Base-by-base conservation (phyloP, 2,797 vertebrate species). In the Phyllotis vaccarum region DNA sequence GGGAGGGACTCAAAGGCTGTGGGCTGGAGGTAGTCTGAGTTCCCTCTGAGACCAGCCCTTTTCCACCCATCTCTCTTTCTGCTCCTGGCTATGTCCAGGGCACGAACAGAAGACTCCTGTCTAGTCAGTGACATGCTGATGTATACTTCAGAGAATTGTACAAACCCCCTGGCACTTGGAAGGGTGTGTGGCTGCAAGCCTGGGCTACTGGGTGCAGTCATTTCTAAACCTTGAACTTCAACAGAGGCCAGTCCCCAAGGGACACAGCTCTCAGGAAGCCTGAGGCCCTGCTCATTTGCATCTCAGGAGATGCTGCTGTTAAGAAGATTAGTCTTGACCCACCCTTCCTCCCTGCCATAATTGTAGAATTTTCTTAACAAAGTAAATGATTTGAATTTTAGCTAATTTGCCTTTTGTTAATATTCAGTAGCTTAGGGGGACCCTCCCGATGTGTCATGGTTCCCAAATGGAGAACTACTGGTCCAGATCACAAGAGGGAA, bases 311-410 rank as follows among this genome's bases (percentile, higher is more conserved):
- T 72, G 54, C 31, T 54, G 37, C 29, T 46, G 9, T 3, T 31
- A 8, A 34, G 43, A 40, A 29, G 56, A 10, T 37, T 56, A 78
- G 56, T 43, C 72, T 79, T 64, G 66, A 86, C 34, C 43, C 49
- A 5, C n/a, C n/a, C n/a, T 17, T 17, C n/a, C 27, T 1, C 27
- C 27, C 60, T 10, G 24, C 21, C 9, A 22, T 52, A 56, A 90
- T 64, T 52, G 37, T 16, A 8, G 0, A 11, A 19, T 40, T 86
- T 88, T 93, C 56, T 87, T 46, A 78, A 56, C 95, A 70, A 81
- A 93, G 78, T 82, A 86, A 64, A 74, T 52, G 12, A 40, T 82
- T 90, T 74, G 22, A 56, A 83, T 88, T 88, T 43, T 31, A 34
- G 68, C 8, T 8, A 11, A 7, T 11, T 68, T 86, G 56, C 37